Evolutionary conservation across 1,140 invertebrate species (phyloP), one percentile per base, ranked within the genome.

Genomic region (Trichonephila clavata): DNA sequence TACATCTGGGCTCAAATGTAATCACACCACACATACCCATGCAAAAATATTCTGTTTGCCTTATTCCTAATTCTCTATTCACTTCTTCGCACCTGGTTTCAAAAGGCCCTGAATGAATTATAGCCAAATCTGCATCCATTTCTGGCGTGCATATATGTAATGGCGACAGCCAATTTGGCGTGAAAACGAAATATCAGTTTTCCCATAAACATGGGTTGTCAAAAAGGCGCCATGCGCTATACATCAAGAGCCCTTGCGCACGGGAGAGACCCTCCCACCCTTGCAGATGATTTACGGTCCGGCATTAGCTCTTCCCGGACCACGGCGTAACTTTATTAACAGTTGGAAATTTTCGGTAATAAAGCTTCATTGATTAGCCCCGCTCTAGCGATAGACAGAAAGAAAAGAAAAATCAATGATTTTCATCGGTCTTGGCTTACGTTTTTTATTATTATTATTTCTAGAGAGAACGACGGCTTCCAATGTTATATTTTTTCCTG

Each of bases 271-370:
- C 59, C 59, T 60, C 57, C 84, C 57, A 59, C 24, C 57, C n/a
- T 60, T n/a, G 71, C 20, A n/a, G 57, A 81, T 90, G 89, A 90
- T 90, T 90, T 90, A 90, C 89, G 50, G 68, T 27, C 71, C 50
- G 27, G 89, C 89, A 90, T 90, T 90, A 90, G 89, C 50, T 71
- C 68, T 89, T 89, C 89, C 88, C 50, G 71, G 89, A 60, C 89
- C 68, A 71, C 39, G 43, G 86, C 86, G 86, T 88, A 90, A 90
- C 89, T 90, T 90, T 90, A 90, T 90, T 90, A 90, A 90, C 65
- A 90, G 89, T 90, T 90, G 71, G 89, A 90, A 90, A 90, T 90
- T 90, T 90, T 80, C 89, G 89, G 89, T 90, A 90, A 90, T 90
- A 90, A 90, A 90, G 68, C 89, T 50, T 63, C 89, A 90, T 90